Conservation (phyloP, 2,113 vertebrate genomes). For the Spea multiplicata region DNA sequence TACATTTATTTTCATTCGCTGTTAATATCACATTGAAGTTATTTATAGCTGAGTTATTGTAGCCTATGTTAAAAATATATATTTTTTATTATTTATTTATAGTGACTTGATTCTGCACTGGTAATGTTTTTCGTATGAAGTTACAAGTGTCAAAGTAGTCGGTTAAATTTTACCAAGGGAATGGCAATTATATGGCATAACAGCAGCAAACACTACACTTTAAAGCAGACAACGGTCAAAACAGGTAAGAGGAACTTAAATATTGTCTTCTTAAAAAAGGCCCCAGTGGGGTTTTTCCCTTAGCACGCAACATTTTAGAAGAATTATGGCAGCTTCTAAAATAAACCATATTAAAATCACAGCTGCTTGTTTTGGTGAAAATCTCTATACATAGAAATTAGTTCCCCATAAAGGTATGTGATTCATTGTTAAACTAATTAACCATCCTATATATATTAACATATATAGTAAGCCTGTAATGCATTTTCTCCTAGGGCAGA, state of each 20-base stretch:
- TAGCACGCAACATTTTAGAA: not conserved
- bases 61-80: too few species aligned
- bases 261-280: not conserved
- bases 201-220: not conserved
- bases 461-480: too few species aligned
- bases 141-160: conserved; percentile 2
- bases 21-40: too few species aligned
- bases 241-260: conserved; percentile 1
- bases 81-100: not conserved
- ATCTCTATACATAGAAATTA: too few species aligned
- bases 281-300: not conserved
- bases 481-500: too few species aligned
- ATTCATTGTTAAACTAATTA: too few species aligned
- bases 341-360: not conserved
- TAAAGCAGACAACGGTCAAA: conserved; percentile 19
- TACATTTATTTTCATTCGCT: too few species aligned
- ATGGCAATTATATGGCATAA: conserved; percentile 10
- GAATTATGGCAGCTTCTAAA: not conserved
- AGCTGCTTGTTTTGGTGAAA: not conserved
- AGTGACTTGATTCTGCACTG: not conserved
- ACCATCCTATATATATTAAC: too few species aligned
- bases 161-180: not conserved
- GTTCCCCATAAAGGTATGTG: too few species aligned
- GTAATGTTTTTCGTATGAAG: not conserved
- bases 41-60: too few species aligned